Evolutionary conservation across 2,888 invertebrate species (phyloP).

Genomic region (Stenodema calcarata): DNA sequence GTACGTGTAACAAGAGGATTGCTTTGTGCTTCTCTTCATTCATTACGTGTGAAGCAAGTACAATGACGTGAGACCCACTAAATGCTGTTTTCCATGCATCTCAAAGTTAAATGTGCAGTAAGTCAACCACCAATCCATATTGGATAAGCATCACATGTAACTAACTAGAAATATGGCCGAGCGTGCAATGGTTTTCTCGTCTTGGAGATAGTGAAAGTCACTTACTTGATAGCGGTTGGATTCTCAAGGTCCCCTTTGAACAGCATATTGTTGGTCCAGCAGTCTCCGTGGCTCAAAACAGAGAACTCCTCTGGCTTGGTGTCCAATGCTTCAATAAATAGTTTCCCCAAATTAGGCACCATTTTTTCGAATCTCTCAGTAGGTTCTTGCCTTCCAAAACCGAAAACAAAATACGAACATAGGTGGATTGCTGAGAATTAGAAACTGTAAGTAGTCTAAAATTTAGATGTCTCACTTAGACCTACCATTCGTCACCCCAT

Average conservation of each 20-base stretch:
- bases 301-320: neutral
- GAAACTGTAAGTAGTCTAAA: too few species aligned
- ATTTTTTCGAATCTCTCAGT: neutral
- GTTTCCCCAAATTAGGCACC: neutral
- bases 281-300: constrained; percentile 32
- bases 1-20: too few species aligned
- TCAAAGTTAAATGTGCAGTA: too few species aligned
- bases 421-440: too few species aligned
- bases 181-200: neutral
- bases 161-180: too few species aligned
- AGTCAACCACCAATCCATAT: too few species aligned
- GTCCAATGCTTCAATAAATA: neutral
- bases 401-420: neutral
- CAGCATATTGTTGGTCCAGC: constrained; percentile 45
- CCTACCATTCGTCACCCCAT: constrained; percentile 36
- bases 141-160: neutral
- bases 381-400: neutral
- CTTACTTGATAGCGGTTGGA: constrained; percentile 18
- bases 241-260: constrained; percentile 17
- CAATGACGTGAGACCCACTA: too few species aligned
- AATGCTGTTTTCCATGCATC: too few species aligned
- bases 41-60: too few species aligned
- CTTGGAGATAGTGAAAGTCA: neutral
- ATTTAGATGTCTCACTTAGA: neutral
- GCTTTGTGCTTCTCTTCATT: too few species aligned